Evolutionary conservation across 1,140 invertebrate species (phyloP).

Genomic region (Tetranychus urticae): DNA sequence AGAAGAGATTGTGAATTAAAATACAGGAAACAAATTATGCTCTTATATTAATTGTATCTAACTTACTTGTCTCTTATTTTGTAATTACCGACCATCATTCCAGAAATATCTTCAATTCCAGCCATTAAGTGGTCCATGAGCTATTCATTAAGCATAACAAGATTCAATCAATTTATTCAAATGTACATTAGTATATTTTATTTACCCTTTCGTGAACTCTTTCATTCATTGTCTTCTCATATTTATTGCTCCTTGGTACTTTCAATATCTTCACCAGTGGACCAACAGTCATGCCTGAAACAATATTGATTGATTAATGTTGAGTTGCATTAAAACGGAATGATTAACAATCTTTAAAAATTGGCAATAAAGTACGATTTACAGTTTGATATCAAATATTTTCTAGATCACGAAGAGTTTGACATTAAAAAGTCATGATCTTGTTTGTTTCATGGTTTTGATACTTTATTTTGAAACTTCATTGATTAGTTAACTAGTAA

Average conservation of each 20-base stretch:
- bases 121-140: conserved; percentile 92
- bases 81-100: conserved; percentile 79
- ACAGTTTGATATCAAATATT: too few species aligned
- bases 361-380: too few species aligned
- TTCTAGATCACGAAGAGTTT: too few species aligned
- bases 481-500: too few species aligned
- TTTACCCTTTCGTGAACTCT: conserved; percentile 76
- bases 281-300: conserved; percentile 76
- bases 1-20: background rate
- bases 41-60: conserved; percentile 2
- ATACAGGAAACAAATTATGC: background rate
- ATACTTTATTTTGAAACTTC: too few species aligned
- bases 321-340: too few species aligned
- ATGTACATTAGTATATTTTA: background rate
- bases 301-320: background rate
- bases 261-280: conserved; percentile 83
- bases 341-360: too few species aligned
- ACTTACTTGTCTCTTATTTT: conserved; percentile 64
- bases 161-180: background rate
- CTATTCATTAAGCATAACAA: conserved; percentile 26
- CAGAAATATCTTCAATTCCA: conserved; percentile 77
- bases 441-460: too few species aligned
- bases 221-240: conserved; percentile 84
- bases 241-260: conserved; percentile 66
- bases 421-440: too few species aligned